Conservation (phyloP, 2,797 vertebrate genomes). For the Falco berigora region DNA sequence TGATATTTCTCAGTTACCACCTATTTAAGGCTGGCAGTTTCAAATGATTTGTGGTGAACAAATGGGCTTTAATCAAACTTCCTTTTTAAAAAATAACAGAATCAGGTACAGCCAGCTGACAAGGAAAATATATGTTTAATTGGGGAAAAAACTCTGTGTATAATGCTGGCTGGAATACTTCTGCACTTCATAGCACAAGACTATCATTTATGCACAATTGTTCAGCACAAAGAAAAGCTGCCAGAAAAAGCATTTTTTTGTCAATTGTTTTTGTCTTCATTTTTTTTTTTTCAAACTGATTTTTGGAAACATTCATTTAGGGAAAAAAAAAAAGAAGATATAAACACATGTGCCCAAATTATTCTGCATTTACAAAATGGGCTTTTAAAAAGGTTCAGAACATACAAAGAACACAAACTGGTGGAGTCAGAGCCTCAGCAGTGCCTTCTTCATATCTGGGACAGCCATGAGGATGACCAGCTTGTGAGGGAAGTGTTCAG, state of each 20-base stretch:
- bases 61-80: constrained; percentile 53
- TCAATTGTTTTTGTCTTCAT: not conserved
- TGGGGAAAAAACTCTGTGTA: not conserved
- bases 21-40: constrained; percentile 61
- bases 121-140: constrained; percentile 27
- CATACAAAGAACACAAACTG: not conserved
- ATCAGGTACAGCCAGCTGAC: constrained; percentile 27
- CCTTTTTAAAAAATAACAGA: constrained; percentile 38
- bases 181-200: not conserved
- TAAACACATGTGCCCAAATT: not conserved
- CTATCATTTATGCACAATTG: not conserved
- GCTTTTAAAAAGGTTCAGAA: not conserved
- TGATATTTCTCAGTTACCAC: constrained; percentile 64
- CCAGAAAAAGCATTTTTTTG: not conserved
- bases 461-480: not conserved
- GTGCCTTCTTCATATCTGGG: not conserved
- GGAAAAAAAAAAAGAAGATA: not conserved
- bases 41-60: constrained; percentile 49
- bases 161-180: not conserved
- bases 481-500: not conserved
- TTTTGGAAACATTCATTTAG: not conserved
- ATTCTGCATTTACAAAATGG: not conserved
- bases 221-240: not conserved
- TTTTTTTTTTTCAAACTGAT: not conserved
- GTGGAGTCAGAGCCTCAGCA: not conserved